These are phyloP conservation scores for Lepisosteus osseus DNA, from an alignment of 2,113 vertebrate species.

Conservation along the genomic window DNA sequence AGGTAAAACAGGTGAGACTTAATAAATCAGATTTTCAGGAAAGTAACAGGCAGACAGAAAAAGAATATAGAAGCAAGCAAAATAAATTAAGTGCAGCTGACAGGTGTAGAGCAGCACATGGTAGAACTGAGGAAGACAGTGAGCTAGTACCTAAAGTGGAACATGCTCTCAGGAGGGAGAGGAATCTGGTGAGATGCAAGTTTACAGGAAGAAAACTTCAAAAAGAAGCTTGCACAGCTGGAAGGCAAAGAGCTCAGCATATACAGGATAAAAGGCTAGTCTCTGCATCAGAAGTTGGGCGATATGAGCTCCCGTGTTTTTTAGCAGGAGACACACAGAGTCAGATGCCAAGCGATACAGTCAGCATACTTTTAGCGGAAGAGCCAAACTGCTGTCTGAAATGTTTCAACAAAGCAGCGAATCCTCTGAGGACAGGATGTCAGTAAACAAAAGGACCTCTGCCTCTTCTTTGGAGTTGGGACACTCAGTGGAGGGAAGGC, in stretches of 20 bases:
- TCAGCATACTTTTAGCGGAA: no score
- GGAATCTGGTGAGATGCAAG: background rate
- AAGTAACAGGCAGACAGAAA: background rate
- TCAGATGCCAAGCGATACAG: background rate
- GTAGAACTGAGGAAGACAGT: background rate
- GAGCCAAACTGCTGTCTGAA: no score
- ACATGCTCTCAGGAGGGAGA: no score
- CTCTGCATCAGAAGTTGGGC: background rate
- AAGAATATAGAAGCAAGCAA: no score
- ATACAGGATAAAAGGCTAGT: background rate
- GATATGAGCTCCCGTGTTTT: no score
- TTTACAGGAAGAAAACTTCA: no score
- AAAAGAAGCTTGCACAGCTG: background rate
- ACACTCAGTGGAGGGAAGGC: background rate
- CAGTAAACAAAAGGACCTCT: background rate
- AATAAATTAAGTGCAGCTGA: no score
- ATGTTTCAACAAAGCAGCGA: background rate
- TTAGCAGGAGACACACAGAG: background rate
- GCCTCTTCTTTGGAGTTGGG: background rate
- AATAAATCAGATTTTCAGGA: constrained; percentile 16
- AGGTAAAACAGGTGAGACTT: constrained; percentile 7
- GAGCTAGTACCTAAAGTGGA: no score
- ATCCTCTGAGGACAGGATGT: background rate
- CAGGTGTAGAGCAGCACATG: background rate
- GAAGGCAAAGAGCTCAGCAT: background rate